Conservation (phyloP, 2,113 vertebrate genomes). For the Atractosteus spatula region DNA sequence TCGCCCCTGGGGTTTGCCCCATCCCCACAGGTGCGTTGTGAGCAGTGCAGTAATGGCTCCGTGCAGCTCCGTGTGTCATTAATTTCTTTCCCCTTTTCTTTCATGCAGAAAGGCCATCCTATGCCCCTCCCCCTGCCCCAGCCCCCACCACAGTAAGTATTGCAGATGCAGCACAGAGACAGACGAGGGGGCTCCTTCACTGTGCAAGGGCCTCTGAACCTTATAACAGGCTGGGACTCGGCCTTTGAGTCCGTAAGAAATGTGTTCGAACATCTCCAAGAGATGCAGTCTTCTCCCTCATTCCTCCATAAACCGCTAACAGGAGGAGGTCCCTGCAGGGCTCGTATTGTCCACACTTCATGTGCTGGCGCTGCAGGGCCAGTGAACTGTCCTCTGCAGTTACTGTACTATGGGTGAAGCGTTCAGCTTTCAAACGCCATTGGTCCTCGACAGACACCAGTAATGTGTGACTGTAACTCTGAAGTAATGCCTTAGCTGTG, state of each 20-base stretch:
- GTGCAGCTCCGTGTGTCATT: background rate
- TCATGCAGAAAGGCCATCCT: conserved; percentile 90
- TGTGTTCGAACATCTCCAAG: background rate
- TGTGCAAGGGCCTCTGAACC: background rate
- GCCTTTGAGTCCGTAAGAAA: background rate
- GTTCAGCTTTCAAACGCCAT: no score
- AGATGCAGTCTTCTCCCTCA: no score
- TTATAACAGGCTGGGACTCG: background rate
- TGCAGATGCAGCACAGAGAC: conserved; percentile 1
- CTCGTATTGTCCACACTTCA: no score
- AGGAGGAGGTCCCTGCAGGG: no score
- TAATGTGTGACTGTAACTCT: no score
- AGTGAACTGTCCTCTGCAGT: no score
- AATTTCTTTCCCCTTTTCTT: conserved; percentile 20
- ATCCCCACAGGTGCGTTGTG: background rate
- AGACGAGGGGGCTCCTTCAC: background rate
- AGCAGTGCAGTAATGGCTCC: background rate
- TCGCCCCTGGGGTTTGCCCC: no score
- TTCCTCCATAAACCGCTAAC: no score
- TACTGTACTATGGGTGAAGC: no score
- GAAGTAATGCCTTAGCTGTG: background rate
- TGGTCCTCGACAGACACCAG: no score
- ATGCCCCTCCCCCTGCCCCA: conserved; percentile 92
- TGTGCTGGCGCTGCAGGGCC: no score
- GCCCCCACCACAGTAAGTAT: conserved; percentile 96